A percentile compares a stretch with the other conserved stretches of the same genome.
These are phyloP conservation scores for Agrochola lychnidis DNA, from an alignment of 2,888 invertebrate species.

Conservation along the genomic window DNA sequence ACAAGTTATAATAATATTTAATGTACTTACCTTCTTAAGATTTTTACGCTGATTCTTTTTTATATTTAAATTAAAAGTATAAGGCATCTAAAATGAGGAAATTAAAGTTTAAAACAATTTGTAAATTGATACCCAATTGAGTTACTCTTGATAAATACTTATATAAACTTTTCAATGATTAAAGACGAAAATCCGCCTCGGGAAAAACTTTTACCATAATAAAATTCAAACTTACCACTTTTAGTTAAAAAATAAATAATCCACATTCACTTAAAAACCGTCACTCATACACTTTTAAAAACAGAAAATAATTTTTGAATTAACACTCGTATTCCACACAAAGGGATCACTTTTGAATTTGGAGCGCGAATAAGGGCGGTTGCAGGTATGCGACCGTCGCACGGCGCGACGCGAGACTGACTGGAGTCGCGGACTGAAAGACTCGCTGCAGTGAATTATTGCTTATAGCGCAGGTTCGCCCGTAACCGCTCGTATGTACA, in stretches of 20 bases:
- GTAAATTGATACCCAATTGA: background rate
- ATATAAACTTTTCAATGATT: background rate
- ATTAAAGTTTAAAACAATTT: background rate
- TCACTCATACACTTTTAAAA: slow-evolving; percentile 51
- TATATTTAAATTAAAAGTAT: background rate
- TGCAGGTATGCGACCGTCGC: slow-evolving; percentile 49
- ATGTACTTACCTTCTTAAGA: too few species aligned
- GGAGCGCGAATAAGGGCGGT: slow-evolving; percentile 44
- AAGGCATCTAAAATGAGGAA: background rate
- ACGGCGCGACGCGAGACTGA: slow-evolving; percentile 54
- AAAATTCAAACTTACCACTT: slow-evolving; percentile 55
- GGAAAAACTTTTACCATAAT: slow-evolving; percentile 16
- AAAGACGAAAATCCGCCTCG: background rate
- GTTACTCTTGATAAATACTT: background rate
- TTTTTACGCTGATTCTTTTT: background rate
- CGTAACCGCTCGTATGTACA: slow-evolving; percentile 30
- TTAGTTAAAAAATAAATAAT: slow-evolving; percentile 36
- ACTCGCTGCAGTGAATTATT: slow-evolving; percentile 60
- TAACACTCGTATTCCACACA: slow-evolving; percentile 60
- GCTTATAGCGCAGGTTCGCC: slow-evolving; percentile 63
- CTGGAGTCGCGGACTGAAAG: slow-evolving; percentile 48
- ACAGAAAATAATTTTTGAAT: slow-evolving; percentile 11
- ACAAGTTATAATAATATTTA: background rate
- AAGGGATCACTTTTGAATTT: slow-evolving; percentile 61
- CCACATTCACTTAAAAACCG: slow-evolving; percentile 46